Evolutionary conservation across 1,140 invertebrate species (phyloP), one percentile per base, ranked within the genome.

Genomic region (Zaprionus ghesquierei): DNA sequence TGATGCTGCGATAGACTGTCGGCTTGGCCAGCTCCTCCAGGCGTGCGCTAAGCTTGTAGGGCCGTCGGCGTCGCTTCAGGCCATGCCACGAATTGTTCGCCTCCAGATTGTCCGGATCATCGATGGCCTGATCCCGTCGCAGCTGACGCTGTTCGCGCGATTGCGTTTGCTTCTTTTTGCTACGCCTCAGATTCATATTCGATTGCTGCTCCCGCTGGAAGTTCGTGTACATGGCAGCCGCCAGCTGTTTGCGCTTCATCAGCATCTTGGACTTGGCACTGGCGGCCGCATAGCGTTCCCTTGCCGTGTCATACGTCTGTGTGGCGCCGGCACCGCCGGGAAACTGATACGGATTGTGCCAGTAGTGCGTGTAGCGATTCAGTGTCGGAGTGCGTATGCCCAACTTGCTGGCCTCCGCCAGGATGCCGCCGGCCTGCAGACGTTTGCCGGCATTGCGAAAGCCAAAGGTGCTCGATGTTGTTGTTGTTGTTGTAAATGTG

Each of bases 41-140:
- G 9, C 70, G 70, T 2, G 64, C 20, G n/a, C 70, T 73, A 2
- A 73, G 31, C 38, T 50, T 55, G 9, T 33, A 58, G 4, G n/a
- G 8, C 0, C 20, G 31, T 0, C 20, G 22, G 29, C 12, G 27
- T 4, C n/a, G 22, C 33, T 23, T 12, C 0, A 10, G 0, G 35
- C 25, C 8, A 12, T 18, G 3, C 6, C 12, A 13, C 41, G 33
- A 13, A 22, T 25, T 35, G 27, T 53, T n/a, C 1, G 5, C 0
- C 18, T 77, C 8, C n/a, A 86, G 13, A 10, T 65, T 60, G 0
- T 72, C 50, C 8, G 79, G 68, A 4, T 72, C 62, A 20, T 86
- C 81, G 46, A 86, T 81, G 4, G 68, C 71, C 41, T 79, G 78
- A 9, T 79, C 71, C 6, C 53, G 66, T 5, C 53, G 33, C 44